Percentiles rank a stretch among this genome's conserved stretches.
Evolutionary conservation across 1,140 invertebrate species (phyloP).

Genomic region (Babylonia areolata): DNA sequence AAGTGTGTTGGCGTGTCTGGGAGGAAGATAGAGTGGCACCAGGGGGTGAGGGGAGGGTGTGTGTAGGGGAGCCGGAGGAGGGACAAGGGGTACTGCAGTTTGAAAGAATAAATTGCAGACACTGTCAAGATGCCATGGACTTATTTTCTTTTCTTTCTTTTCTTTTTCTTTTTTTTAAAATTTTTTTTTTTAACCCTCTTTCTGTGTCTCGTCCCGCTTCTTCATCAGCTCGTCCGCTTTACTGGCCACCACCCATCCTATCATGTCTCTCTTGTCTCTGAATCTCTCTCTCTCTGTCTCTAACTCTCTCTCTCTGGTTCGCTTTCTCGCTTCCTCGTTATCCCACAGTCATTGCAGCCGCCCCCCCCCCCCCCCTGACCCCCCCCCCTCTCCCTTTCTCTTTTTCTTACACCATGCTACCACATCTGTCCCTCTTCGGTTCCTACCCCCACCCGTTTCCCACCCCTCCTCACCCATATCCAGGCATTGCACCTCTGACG

Average conservation of each 20-base stretch:
- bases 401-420: not conserved
- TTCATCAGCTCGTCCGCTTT: not conserved
- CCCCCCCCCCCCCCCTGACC: not conserved
- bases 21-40: not conserved
- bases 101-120: conserved; percentile 8
- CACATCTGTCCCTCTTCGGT: not conserved
- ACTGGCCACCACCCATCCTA: not conserved
- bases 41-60: not conserved
- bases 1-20: not conserved
- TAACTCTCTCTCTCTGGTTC: not conserved
- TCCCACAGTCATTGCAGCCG: not conserved
- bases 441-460: not conserved
- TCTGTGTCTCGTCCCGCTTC: not conserved
- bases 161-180: not conserved
- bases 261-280: not conserved
- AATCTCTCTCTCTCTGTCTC: not conserved
- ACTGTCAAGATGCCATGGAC: not conserved
- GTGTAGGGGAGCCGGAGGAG: too few species aligned
- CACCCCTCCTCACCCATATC: not conserved
- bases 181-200: not conserved
- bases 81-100: not conserved
- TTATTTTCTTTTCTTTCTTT: not conserved
- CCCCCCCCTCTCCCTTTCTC: not conserved
- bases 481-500: too few species aligned
- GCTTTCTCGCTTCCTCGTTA: not conserved